Evolutionary conservation across 2,888 invertebrate species (phyloP), one percentile per base, ranked within the genome.

Genomic region (Ischnura elegans): DNA sequence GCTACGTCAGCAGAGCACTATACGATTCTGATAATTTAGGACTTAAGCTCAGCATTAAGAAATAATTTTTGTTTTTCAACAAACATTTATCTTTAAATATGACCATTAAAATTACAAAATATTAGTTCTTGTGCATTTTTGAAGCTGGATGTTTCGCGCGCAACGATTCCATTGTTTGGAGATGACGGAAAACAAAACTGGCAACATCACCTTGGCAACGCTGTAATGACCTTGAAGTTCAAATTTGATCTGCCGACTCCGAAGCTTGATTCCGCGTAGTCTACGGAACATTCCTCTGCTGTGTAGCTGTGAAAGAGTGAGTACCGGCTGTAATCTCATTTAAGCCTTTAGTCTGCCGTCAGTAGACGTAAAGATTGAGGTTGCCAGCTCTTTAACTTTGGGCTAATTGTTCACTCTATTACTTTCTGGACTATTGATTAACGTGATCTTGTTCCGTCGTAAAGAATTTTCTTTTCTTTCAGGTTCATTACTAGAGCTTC

Each of bases 151-250:
- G n/a, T 51, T 51, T 19, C 51, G 51, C 76, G 76, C 76, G 76
- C 51, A 51, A 13, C 2, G 51, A 51, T 51, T n/a, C 36, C 36
- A 36, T 25, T 29, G 36, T 13, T 29, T 36, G 25, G 29, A 76
- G 25, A 61, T 25, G 61, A 47, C 25, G 76, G 36, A 36, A 10
- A 76, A 76, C 76, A 8, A 61, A 76, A 0, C 13, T 76, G 76
- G 76, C 90, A 66, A 21, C 61, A 36, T 25, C 21, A 43, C 43
- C n/a, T 43, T n/a, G 90, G 90, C 90, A 90, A 90, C 90, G 61
- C 66, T n/a, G 90, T n/a, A 43, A 42, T 25, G 90, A n/a, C 90
- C 90, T 90, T 90, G 90, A 61, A 61, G 76, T 90, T 90, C 90
- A 90, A 90, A 90, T 61, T 90, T 90, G 90, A 66, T 90, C 61